phyloP scores from a whole-genome alignment of 1,140 invertebrate genomes.

The Eufriesea mexicana region DNA sequence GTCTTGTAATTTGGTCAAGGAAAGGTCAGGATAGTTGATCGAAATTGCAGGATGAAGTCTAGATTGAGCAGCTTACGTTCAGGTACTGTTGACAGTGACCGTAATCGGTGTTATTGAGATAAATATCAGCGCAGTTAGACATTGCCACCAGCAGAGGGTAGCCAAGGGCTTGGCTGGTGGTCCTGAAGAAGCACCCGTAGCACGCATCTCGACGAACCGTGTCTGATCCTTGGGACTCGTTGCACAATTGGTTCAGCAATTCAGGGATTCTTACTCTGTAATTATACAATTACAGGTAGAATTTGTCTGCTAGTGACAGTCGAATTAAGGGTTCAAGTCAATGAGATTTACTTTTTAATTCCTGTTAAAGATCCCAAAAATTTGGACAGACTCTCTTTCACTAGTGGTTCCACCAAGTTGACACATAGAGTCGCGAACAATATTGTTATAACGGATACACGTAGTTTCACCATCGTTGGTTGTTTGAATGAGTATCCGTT shows the following conservation, averaged over 20 bases:
- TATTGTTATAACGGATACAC: constrained; percentile 22
- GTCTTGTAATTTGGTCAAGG: no score
- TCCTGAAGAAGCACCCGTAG: constrained; percentile 76
- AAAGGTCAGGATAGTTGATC: no score
- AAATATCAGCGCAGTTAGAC: constrained; percentile 69
- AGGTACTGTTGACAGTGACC: constrained; percentile 72
- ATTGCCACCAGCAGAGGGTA: constrained; percentile 71
- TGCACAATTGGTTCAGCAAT: constrained; percentile 75
- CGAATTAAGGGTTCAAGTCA: neutral
- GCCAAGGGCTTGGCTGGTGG: constrained; percentile 64
- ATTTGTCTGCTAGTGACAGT: neutral
- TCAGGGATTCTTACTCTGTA: constrained; percentile 69
- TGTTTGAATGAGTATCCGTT: constrained; percentile 23
- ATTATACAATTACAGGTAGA: neutral
- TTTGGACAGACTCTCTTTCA: constrained; percentile 63
- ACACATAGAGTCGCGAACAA: constrained; percentile 34
- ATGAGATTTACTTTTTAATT: constrained; percentile 54
- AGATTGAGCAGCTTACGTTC: constrained; percentile 65
- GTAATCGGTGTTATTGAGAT: constrained; percentile 72
- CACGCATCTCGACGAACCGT: constrained; percentile 70
- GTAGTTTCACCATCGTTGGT: constrained; percentile 55
- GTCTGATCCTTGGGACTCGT: constrained; percentile 68
- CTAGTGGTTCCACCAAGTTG: constrained; percentile 42
- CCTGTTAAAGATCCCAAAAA: constrained; percentile 55
- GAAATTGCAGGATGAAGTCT: neutral